A percentile compares a stretch with the other conserved stretches of the same genome.
phyloP scores from a whole-genome alignment of 1,140 invertebrate species.

The Lepeophtheirus salmonis region DNA sequence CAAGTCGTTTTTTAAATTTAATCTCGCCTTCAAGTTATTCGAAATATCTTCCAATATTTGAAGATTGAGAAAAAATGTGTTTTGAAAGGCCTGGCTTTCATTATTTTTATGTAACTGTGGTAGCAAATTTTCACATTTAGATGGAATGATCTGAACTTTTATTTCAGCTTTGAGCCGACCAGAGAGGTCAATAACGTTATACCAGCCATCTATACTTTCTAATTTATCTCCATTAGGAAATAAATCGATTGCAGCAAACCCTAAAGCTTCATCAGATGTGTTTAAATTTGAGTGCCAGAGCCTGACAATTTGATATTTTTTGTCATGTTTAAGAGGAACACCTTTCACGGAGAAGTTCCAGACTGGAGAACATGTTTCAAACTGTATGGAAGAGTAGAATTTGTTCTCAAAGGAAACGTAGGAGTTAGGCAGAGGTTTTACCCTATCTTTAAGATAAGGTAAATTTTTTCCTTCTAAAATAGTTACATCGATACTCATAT shows the following conservation, averaged over 20 bases:
- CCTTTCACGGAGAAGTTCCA: not conserved
- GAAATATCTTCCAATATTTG: not conserved
- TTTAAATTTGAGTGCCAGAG: not conserved
- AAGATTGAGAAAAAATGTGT: not conserved
- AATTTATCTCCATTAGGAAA: not conserved
- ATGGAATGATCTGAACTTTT: not conserved
- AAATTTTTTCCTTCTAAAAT: not conserved
- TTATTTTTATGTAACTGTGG: not conserved
- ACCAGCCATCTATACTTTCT: not conserved
- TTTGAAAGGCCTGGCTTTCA: not conserved
- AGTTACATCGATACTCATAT: no score
- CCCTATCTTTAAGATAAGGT: not conserved
- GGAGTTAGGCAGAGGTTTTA: not conserved
- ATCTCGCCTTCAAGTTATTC: not conserved
- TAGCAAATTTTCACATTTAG: no score
- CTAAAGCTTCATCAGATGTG: not conserved
- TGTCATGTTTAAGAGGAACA: not conserved
- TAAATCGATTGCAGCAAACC: not conserved
- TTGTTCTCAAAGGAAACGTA: not conserved
- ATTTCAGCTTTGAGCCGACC: not conserved
- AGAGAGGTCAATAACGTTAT: not conserved
- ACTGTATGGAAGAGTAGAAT: not conserved
- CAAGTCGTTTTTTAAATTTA: not conserved
- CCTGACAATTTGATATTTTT: not conserved
- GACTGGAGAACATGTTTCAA: not conserved